phyloP scores from a whole-genome alignment of 2,888 invertebrate genomes.

The Tigriopus californicus region DNA sequence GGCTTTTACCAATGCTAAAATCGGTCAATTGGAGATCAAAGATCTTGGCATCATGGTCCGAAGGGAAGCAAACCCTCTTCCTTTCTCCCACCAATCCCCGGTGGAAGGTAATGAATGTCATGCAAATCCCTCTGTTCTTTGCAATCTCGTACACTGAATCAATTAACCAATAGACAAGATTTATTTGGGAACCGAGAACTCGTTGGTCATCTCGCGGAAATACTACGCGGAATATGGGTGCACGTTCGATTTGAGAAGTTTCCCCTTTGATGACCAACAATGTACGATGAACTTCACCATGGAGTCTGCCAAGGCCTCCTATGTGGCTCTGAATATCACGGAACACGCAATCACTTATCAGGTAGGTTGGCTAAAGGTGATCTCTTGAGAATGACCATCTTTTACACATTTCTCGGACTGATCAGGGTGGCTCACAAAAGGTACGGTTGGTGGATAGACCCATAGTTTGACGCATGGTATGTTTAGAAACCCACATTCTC shows the following conservation, averaged over 20 bases:
- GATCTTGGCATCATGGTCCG: slow-evolving; percentile 1
- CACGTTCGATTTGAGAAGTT: background rate
- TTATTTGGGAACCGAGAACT: background rate
- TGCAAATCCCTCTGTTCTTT: too few relatives aligned
- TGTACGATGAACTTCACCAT: slow-evolving; percentile 8
- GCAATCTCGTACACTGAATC: too few relatives aligned
- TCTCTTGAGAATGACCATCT: too few relatives aligned
- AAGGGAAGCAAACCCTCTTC: background rate
- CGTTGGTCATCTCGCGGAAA: background rate
- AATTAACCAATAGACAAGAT: background rate
- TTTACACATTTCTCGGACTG: too few relatives aligned
- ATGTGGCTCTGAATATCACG: background rate
- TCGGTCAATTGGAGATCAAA: background rate
- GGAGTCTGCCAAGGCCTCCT: slow-evolving; percentile 2
- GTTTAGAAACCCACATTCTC: too few relatives aligned
- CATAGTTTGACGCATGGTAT: too few relatives aligned
- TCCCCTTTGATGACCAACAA: slow-evolving; percentile 4
- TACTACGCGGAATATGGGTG: slow-evolving; percentile 4
- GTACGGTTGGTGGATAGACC: too few relatives aligned
- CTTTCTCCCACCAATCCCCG: background rate
- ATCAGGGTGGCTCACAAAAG: too few relatives aligned
- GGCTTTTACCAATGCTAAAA: background rate
- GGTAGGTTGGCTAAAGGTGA: too few relatives aligned
- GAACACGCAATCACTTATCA: background rate
- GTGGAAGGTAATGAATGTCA: slow-evolving; percentile 9